Evolutionary conservation across 2,113 vertebrate genomes (phyloP).

Genomic region (Chunga burmeisteri): DNA sequence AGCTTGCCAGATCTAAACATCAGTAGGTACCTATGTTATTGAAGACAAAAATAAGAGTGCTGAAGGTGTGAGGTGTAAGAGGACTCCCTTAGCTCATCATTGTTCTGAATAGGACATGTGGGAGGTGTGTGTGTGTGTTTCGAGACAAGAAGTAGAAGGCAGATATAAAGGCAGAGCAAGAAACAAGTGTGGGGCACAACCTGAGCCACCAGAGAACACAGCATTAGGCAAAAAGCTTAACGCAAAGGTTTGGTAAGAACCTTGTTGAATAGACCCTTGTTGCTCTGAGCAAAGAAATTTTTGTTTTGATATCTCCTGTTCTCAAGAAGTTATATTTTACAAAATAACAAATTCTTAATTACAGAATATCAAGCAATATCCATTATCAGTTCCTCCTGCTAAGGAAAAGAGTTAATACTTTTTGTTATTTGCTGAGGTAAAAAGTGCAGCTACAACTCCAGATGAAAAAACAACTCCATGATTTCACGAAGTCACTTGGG

Average conservation of each 20-base stretch:
- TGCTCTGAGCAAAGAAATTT: not conserved
- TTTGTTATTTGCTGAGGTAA: not conserved
- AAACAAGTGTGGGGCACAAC: not conserved
- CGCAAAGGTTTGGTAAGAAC: not conserved
- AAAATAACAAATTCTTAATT: not conserved
- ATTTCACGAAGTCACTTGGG: not conserved
- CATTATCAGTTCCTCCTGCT: not conserved
- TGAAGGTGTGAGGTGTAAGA: not conserved
- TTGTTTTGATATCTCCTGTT: not conserved
- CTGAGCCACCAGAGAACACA: not conserved
- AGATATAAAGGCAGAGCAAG: not conserved
- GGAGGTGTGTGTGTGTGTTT: not conserved
- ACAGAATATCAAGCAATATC: not conserved
- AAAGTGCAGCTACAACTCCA: slow-evolving; percentile 12
- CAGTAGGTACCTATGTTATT: not conserved
- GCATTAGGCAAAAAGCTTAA: not conserved
- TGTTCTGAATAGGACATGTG: not conserved
- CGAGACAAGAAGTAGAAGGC: not conserved
- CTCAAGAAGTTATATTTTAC: not conserved
- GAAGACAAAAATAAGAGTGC: not conserved
- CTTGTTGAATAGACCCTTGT: not conserved
- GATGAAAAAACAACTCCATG: not conserved
- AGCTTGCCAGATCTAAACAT: not conserved
- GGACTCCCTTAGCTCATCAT: not conserved
- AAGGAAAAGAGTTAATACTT: not conserved